These are phyloP conservation scores for Carassius auratus DNA, from an alignment of 2,113 vertebrate genomes.

Conservation along the genomic window DNA sequence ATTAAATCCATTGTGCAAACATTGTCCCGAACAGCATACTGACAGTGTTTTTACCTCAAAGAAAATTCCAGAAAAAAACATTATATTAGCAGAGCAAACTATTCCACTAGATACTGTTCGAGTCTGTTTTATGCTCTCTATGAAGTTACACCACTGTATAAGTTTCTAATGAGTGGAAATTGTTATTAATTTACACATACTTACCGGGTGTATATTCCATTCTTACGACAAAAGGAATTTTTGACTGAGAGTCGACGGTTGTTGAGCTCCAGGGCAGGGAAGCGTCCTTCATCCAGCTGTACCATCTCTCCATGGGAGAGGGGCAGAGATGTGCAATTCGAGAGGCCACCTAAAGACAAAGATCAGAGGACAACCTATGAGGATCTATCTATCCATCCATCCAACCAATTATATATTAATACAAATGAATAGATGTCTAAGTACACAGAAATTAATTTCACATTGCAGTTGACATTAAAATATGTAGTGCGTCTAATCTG, in stretches of 20 bases:
- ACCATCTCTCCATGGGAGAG: slow-evolving; percentile 95
- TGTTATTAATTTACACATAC: slow-evolving; percentile 12
- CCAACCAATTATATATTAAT: not conserved
- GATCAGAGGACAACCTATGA: slow-evolving; percentile 57
- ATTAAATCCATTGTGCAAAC: slow-evolving; percentile 33
- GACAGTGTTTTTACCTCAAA: not conserved
- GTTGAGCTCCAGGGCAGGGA: slow-evolving; percentile 94
- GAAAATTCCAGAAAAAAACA: slow-evolving; percentile 4
- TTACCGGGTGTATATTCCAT: slow-evolving; percentile 95
- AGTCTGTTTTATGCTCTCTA: not conserved
- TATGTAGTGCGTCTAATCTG: not conserved
- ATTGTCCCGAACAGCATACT: slow-evolving; percentile 8
- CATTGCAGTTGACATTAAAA: not conserved
- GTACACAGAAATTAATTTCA: not conserved
- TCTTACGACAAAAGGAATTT: slow-evolving; percentile 97
- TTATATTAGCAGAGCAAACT: not conserved
- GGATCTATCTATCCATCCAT: not conserved
- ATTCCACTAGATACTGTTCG: not conserved
- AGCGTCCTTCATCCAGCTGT: slow-evolving; percentile 93
- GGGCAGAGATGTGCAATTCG: slow-evolving; percentile 83
- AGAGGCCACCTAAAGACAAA: slow-evolving; percentile 78
- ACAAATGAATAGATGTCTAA: too few species aligned
- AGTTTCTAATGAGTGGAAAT: not conserved
- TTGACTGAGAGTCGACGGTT: slow-evolving; percentile 94
- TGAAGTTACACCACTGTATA: not conserved